A percentile compares a stretch with the other conserved stretches of the same genome.
These are phyloP conservation scores for Dendrocincla fuliginosa DNA, from an alignment of 2,797 vertebrate species.

Conservation along the genomic window DNA sequence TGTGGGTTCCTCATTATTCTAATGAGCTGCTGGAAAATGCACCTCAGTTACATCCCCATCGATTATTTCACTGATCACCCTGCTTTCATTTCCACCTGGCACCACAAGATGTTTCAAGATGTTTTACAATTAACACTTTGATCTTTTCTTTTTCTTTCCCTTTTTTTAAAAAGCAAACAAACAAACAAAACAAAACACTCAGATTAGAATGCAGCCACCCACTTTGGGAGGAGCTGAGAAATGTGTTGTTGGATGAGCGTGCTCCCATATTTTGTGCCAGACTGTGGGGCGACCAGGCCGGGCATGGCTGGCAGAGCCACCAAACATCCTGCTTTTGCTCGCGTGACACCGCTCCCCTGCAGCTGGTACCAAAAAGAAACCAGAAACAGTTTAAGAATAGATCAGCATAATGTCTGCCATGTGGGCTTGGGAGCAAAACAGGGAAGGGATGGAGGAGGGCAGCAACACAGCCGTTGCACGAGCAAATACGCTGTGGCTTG, in stretches of 20 bases:
- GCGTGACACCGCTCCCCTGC: neutral
- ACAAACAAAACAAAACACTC: accelerated
- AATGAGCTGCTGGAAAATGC: conserved; percentile 38
- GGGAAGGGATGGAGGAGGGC: conserved; percentile 25
- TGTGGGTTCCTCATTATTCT: conserved; percentile 35
- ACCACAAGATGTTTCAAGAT: neutral
- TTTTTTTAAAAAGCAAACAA: neutral
- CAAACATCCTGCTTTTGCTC: neutral
- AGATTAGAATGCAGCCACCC: neutral
- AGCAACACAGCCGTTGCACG: neutral
- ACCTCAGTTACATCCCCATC: neutral
- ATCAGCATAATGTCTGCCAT: neutral
- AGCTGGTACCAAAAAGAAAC: conserved; percentile 3
- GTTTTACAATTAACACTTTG: conserved; percentile 41
- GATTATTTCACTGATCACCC: conserved; percentile 25
- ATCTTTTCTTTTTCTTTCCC: neutral
- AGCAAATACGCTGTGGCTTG: neutral
- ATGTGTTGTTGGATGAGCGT: neutral
- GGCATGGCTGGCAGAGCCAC: neutral
- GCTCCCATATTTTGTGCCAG: neutral
- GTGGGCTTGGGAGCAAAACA: neutral
- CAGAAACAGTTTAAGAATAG: conserved; percentile 26
- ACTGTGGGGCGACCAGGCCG: neutral
- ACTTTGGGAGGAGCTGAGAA: neutral
- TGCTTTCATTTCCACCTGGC: conserved; percentile 60